Base-by-base conservation (phyloP, 2,888 invertebrate genomes). In the Druceiella hillmani region DNA sequence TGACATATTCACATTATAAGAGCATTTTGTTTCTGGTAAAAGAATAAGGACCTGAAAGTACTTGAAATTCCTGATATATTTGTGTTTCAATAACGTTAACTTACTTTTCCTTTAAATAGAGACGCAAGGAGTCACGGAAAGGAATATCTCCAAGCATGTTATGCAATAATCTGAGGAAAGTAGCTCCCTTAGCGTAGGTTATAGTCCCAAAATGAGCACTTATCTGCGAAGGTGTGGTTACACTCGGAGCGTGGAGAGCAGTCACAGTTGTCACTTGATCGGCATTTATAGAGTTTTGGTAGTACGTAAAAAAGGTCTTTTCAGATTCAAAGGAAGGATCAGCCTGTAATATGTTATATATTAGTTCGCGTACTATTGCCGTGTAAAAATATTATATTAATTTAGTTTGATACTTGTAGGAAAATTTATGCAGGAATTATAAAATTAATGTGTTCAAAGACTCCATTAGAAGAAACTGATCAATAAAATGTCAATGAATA, bases 121-220 rank as follows among this genome's bases (percentile, higher is more conserved):
- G 39, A 29, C 58, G 46, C n/a, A 61, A 41, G 11, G 62, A 62
- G 33, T 48, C 43, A 48, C 52, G 54, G 34, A 84, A 86, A 1
- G 62, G 64, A 0, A 56, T 57, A 1, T 56, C 51, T 6, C 81
- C 79, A 30, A 83, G 62, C 6, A 76, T 64, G 49, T 82, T 76
- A 46, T 77, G 75, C 45, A 83, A 54, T 82, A 83, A 86, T 37
- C 76, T 75, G 15, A 86, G 65, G 1, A 83, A 71, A 0, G 74
- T 59, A 25, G 68, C 75, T 15, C 79, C 83, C 55, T 87, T 87
- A 26, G 75, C 76, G 49, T 87, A 87, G 5, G 82, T 78, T 36
- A 83, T 79, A 12, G 62, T 64, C 51, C 80, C 78, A 53, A 87
- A 87, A 59, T 80, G 78, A 1, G 64, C 58, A 3, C 59, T 55